phyloP scores from a whole-genome alignment of 2,113 vertebrate species.

The Martes martes region DNA sequence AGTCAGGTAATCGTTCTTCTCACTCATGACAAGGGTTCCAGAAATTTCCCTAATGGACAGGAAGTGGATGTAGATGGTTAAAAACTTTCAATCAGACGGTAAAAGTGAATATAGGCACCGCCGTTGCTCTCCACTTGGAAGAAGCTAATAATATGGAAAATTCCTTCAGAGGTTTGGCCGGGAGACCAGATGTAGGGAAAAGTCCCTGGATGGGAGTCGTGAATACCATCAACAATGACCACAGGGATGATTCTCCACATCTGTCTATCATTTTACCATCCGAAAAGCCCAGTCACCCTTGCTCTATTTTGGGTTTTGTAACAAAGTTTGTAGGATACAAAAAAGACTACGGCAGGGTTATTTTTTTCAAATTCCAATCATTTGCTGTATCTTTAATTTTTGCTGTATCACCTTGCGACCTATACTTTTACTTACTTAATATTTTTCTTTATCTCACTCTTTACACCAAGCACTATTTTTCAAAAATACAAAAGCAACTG shows the following conservation, averaged over 20 bases:
- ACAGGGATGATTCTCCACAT: background rate
- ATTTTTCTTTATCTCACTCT: background rate
- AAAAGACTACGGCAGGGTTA: accelerated
- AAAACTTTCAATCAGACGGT: background rate
- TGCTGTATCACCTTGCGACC: background rate
- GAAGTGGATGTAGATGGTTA: background rate
- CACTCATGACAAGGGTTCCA: background rate
- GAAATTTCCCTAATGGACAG: background rate
- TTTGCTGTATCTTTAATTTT: background rate
- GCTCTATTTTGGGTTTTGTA: background rate
- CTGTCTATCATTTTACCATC: background rate
- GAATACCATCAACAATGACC: background rate
- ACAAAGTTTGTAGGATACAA: accelerated
- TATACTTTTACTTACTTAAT: background rate
- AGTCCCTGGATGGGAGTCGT: background rate
- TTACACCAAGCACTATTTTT: background rate
- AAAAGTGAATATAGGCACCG: background rate
- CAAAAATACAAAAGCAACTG: background rate
- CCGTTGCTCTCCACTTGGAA: background rate
- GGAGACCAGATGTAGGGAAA: background rate
- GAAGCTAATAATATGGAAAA: background rate
- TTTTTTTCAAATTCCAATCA: background rate
- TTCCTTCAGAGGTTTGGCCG: background rate
- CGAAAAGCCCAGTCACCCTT: background rate
- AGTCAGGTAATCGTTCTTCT: background rate